These are phyloP conservation scores for Phorcus lineatus DNA, from an alignment of 2,888 invertebrate species.

Conservation along the genomic window DNA sequence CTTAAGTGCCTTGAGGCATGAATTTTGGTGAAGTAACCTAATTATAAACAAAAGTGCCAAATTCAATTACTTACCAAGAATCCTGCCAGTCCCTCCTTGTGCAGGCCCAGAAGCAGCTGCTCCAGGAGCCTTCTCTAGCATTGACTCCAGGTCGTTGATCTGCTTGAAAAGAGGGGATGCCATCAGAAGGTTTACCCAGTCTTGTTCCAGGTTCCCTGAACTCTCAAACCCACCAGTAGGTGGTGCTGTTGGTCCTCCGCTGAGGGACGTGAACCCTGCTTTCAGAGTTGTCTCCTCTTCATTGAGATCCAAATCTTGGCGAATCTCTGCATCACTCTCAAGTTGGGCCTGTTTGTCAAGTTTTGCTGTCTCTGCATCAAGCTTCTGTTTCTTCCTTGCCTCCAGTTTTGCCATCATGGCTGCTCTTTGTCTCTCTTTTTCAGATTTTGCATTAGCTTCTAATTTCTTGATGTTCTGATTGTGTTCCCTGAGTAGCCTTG, in stretches of 20 bases:
- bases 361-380: constrained; percentile 58
- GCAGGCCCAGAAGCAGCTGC: constrained; percentile 20
- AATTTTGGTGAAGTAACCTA: too few relatives aligned
- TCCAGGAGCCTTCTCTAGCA: constrained; percentile 60
- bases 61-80: constrained; percentile 21
- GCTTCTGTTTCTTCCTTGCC: constrained; percentile 61
- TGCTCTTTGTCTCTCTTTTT: constrained; percentile 54
- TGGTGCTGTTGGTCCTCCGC: background rate
- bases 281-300: constrained; percentile 43
- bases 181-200: constrained; percentile 73
- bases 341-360: constrained; percentile 58
- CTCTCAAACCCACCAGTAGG: background rate
- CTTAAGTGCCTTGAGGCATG: too few relatives aligned
- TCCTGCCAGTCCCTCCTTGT: background rate
- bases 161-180: constrained; percentile 72
- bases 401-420: constrained; percentile 63
- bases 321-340: constrained; percentile 55
- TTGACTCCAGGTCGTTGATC: constrained; percentile 70
- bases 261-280: background rate
- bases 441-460: constrained; percentile 52
- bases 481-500: constrained; percentile 65
- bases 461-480: constrained; percentile 62
- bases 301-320: constrained; percentile 46
- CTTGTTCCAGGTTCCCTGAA: constrained; percentile 67
- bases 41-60: too few relatives aligned